phyloP scores from a whole-genome alignment of 2,113 vertebrate genomes.

The Hyperopisus bebe region DNA sequence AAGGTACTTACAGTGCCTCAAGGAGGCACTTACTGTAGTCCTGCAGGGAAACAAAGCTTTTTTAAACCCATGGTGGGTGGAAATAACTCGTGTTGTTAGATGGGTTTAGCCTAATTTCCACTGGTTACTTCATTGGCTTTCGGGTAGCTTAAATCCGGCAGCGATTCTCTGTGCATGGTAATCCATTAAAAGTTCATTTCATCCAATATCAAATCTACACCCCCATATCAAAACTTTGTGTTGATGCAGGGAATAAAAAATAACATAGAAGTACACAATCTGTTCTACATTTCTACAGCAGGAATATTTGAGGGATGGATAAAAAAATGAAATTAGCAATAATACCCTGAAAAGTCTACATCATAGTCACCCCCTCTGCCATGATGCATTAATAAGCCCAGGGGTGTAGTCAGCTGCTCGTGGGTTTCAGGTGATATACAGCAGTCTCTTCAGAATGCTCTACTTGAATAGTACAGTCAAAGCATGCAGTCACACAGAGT shows the following conservation, averaged over 20 bases:
- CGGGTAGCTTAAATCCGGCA: not conserved
- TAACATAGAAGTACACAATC: not conserved
- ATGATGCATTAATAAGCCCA: not conserved
- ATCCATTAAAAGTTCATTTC: not conserved
- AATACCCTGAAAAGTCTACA: not conserved
- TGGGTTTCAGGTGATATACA: not conserved
- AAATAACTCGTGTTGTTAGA: not conserved
- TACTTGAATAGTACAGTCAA: not conserved
- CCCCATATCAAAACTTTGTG: not conserved
- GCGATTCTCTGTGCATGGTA: not conserved
- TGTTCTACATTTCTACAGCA: not conserved
- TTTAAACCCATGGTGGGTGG: not conserved
- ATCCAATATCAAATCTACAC: not conserved
- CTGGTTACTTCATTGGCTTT: not conserved
- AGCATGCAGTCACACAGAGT: not conserved
- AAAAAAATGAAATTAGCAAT: not conserved
- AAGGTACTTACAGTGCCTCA: not conserved
- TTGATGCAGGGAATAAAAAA: not conserved
- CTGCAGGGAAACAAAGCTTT: not conserved
- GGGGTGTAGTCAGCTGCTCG: not conserved
- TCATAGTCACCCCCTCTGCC: not conserved
- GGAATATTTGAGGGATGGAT: not conserved
- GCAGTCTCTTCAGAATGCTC: not conserved
- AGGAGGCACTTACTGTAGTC: not conserved
- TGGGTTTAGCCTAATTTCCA: not conserved